Evolutionary conservation across 2,888 invertebrate species (phyloP), one percentile per base, ranked within the genome.

Genomic region (Meandrusa payeni): DNA sequence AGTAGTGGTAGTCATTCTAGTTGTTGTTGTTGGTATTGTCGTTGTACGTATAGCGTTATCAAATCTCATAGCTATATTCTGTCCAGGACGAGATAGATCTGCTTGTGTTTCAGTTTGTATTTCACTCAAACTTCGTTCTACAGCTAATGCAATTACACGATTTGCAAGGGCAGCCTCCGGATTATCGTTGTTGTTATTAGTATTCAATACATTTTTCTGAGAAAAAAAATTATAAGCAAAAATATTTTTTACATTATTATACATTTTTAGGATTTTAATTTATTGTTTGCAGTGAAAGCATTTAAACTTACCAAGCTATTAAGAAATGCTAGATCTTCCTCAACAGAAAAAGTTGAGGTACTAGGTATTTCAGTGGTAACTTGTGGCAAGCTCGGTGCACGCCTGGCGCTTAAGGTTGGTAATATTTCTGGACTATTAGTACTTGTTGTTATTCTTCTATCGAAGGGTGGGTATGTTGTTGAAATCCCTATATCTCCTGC

Each of bases 261-360:
- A 19, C 11, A 7, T 15, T 7, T 24, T 12, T n/a, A n/a, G n/a
- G n/a, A n/a, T n/a, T n/a, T n/a, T n/a, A n/a, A n/a, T n/a, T n/a
- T n/a, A n/a, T n/a, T n/a, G n/a, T n/a, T n/a, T n/a, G n/a, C n/a
- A n/a, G n/a, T n/a, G n/a, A n/a, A n/a, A n/a, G n/a, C n/a, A n/a
- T n/a, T n/a, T 33, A 28, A 33, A 55, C 76, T 71, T 80, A 91
- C 91, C 87, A 91, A 76, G 53, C 90, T 90, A 58, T 90, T 88
- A 11, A 91, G 67, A 61, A 91, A 91, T 23, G 83, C 88, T 50
- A 91, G 69, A 62, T 91, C 91, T 48, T 91, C 90, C 69, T 82
- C 64, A 41, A 85, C 81, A 6, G 89, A 82, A 59, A 81, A 88
- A 6, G 88, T 88, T 2, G 87, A 85, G 36, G 79, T 75, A 48